Evolutionary conservation across 2,113 vertebrate species (phyloP), one percentile per base, ranked within the genome.

Genomic region (Ochotona curzoniae): DNA sequence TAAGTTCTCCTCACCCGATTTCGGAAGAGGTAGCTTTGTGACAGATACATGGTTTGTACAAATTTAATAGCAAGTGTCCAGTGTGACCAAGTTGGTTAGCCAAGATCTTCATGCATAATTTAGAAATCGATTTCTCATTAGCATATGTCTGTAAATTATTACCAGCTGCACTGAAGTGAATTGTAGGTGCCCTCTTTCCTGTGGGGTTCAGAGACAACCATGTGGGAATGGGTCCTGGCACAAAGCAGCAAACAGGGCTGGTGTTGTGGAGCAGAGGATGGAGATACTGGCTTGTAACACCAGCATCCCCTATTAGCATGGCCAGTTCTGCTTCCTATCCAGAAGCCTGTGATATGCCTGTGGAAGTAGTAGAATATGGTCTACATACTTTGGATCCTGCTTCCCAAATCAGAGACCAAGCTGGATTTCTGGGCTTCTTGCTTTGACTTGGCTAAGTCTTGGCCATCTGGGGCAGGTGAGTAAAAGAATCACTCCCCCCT

Each of bases 1-100:
- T 66, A 75, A 93, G n/a, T 88, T 95, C 61, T 90, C 38, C 32
- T 88, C 30, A 75, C 7, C 14, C 92, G 54, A 64, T 30, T 89
- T 51, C 11, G 38, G 63, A 83, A 74, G 63, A 86, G 30, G 44
- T 94, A 61, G 26, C 28, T 88, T 87, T 79, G 21, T 83, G 67
- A 90, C 83, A 87, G 78, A 70, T 60, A 8, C 60, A 17, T 63
- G 76, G 78, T n/a, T 30, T 73, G 20, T 88, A 30, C 1, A 87
- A 0, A 84, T 84, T 79, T 89, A 63, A 83, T 61, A 73, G 32
- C 21, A 84, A 73, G 26, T 54, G 1, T 25, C 54, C 23, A 64
- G n/a, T 54, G 0, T 26, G 71, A 44, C 28, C 69, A 83, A 67
- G 28, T 67, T 76, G 70, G 30, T 67, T 88, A 92, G 14, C 20